phyloP scores from a whole-genome alignment of 2,797 vertebrate species.

The Poeciliopsis infans region DNA sequence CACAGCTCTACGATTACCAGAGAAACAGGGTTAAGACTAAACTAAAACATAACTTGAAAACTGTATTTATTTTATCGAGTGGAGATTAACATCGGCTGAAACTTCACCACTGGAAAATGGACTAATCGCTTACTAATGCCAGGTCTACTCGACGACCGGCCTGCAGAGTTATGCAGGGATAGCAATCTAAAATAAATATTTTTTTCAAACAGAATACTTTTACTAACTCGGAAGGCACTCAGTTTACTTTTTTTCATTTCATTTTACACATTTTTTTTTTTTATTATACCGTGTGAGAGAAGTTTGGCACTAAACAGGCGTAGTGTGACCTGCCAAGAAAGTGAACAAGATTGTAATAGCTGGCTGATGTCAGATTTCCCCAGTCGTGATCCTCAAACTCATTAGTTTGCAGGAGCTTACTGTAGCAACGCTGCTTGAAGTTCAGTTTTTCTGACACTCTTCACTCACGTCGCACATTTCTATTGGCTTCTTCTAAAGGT shows the following conservation, averaged over 20 bases:
- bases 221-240: constrained; percentile 2
- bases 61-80: constrained; percentile 31
- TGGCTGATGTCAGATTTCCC: constrained; percentile 9
- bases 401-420: constrained; percentile 2
- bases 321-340: background rate
- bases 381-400: constrained; percentile 8
- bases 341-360: background rate
- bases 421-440: constrained; percentile 7
- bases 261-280: background rate
- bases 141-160: constrained; percentile 17
- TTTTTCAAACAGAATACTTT: constrained; percentile 27
- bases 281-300: constrained; percentile 16
- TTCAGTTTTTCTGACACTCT: constrained; percentile 15
- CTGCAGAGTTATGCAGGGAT: constrained; percentile 9
- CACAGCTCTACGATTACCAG: constrained; percentile 13
- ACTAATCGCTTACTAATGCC: constrained; percentile 12
- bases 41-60: constrained; percentile 6
- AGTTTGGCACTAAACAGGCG: constrained; percentile 10
- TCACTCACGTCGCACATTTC: constrained; percentile 13
- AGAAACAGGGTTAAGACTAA: constrained; percentile 28
- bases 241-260: background rate
- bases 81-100: background rate
- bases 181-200: constrained; percentile 3
- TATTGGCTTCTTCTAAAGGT: constrained; percentile 7
- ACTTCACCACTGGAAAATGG: constrained; percentile 8